These are phyloP conservation scores for Drosophila setifemur DNA, from an alignment of 1,140 invertebrate species.

Conservation along the genomic window DNA sequence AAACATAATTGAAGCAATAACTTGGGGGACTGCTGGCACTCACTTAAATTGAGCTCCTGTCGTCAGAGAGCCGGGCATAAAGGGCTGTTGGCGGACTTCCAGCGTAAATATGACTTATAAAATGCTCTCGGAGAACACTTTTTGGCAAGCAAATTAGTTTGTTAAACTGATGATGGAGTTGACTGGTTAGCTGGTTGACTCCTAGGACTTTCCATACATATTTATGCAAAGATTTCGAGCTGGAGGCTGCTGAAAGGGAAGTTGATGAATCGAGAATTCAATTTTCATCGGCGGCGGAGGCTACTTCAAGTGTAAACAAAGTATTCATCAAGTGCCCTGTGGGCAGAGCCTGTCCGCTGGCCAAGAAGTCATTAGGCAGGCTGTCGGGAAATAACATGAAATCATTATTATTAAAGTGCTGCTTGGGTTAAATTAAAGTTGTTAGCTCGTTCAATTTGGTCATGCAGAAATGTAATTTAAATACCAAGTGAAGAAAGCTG, in stretches of 20 bases:
- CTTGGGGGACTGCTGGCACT: slow-evolving; percentile 12
- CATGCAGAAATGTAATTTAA: slow-evolving; percentile 36
- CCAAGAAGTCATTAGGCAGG: slow-evolving; percentile 24
- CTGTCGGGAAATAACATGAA: slow-evolving; percentile 26
- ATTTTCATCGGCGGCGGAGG: slow-evolving; percentile 18
- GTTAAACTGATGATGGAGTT: slow-evolving; percentile 38
- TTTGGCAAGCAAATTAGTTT: slow-evolving; percentile 48
- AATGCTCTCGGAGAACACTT: slow-evolving; percentile 18
- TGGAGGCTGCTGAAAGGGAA: slow-evolving; percentile 1
- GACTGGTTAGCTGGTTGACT: not conserved
- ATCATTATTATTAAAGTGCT: slow-evolving; percentile 45
- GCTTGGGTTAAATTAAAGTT: slow-evolving; percentile 11
- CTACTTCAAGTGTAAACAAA: slow-evolving; percentile 42
- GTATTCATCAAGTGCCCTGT: slow-evolving; percentile 35
- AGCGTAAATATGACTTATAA: slow-evolving; percentile 44
- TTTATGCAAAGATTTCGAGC: slow-evolving; percentile 26
- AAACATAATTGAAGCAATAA: slow-evolving; percentile 24
- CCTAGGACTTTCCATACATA: slow-evolving; percentile 18
- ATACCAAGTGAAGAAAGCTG: slow-evolving; percentile 28
- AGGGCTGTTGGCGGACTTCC: slow-evolving; percentile 31
- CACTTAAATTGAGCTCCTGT: slow-evolving; percentile 34
- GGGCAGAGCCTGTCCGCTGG: not conserved
- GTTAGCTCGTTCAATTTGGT: not conserved
- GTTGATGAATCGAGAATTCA: slow-evolving; percentile 39
- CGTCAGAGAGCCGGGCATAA: slow-evolving; percentile 32